Evolutionary conservation across 1,140 invertebrate species (phyloP), one percentile per base, ranked within the genome.

Genomic region (Sarcophaga bullata): DNA sequence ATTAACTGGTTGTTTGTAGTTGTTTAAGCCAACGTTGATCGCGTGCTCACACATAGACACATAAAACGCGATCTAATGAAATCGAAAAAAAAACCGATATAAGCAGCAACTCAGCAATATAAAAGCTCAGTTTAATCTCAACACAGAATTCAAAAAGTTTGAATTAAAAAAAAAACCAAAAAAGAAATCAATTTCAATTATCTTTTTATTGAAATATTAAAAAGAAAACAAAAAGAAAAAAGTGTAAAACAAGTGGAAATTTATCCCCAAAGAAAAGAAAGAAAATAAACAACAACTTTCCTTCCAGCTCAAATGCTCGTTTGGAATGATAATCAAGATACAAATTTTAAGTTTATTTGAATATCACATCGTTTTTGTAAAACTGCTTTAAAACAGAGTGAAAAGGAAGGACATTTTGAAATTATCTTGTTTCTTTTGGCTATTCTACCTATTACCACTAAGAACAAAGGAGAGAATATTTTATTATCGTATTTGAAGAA

Each of bases 291-390:
- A 19, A 78, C 1, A 37, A 78, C n/a, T 19, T 76, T 49, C 73
- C 73, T 76, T 17, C 0, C 73, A 78, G 62, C 62, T 8, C 86
- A 84, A 86, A 88, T 88, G 87, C 85, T 88, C 68, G 86, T 88
- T 82, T 88, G 87, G 87, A 88, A 88, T 85, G 87, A 88, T 84
- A 88, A 88, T 83, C 87, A 88, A 86, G 87, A 88, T 84, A 86
- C 81, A n/a, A 86, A 88, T 58, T 86, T 87, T 54, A 87, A 84
- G 8, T 88, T 88, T 50, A 88, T 88, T 85, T 88, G 85, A 88
- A 80, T n/a, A n/a, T 47, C 25, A 6, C 8, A 10, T n/a, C n/a
- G n/a, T n/a, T n/a, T n/a, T 46, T 48, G 47, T 47, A n/a, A 8
- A 75, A 75, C 73, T 75, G 37, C 25, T 9, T 8, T 62, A 75